Percentiles rank a stretch among this genome's conserved stretches.
phyloP scores from a whole-genome alignment of 2,113 vertebrate genomes.

The Tachysurus fulvidraco region DNA sequence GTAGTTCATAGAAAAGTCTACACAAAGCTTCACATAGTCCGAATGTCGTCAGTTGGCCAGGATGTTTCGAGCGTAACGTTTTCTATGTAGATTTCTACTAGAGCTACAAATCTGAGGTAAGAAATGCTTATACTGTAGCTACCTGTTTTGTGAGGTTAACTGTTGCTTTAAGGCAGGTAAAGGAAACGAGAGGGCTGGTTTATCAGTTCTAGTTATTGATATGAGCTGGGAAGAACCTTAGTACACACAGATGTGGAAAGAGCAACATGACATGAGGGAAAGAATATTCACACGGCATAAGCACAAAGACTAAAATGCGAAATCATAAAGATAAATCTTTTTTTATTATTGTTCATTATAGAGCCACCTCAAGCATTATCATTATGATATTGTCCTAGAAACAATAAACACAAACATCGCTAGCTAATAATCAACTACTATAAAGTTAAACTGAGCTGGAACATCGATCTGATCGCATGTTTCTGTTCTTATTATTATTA shows the following conservation, averaged over 20 bases:
- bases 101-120: background rate
- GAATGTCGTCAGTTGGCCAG: background rate
- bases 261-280: background rate
- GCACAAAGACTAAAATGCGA: background rate
- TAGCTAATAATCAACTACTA: background rate
- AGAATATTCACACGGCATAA: background rate
- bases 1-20: background rate
- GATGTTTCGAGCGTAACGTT: background rate
- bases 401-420: background rate
- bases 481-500: no score
- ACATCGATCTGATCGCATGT: background rate
- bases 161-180: conserved; percentile 8
- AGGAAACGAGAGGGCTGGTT: background rate
- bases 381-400: background rate
- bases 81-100: background rate
- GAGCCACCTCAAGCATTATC: background rate
- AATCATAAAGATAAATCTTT: background rate
- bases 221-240: conserved; percentile 61
- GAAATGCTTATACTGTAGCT: background rate
- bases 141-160: background rate
- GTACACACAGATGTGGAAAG: background rate
- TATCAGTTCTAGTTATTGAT: conserved; percentile 37
- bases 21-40: background rate
- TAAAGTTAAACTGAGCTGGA: background rate
- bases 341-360: background rate